Base-by-base conservation (phyloP, 92 coral and sea anemone species). In the Zoanthus sociatus region DNA sequence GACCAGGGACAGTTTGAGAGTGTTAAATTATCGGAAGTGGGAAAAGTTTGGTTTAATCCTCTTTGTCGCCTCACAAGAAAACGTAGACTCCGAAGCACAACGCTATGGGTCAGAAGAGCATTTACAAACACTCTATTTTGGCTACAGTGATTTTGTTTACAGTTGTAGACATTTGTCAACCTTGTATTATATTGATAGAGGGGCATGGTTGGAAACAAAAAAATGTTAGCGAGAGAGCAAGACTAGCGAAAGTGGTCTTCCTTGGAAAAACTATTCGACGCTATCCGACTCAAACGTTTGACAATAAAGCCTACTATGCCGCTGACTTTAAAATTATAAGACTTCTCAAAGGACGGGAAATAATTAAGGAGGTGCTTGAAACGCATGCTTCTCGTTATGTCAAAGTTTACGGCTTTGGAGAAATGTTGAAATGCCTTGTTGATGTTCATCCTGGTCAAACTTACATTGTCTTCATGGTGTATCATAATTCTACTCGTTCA, bases 391-490 rank as follows among this genome's bases (percentile, higher is more conserved):
- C 90, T 47, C 91, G 95, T 13, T 78, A 86, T 1, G 94, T 95
- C 63, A 92, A 89, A 44, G 95, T 97, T 4, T 86, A 77, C 68
- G 99, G 98, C 30, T 97, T 95, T 67, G 99, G 99, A 26, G 98
- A 92, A 84, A 92, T 90, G 78, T 60, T 92, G 42, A 26, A 58
- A 67, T 97, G 99, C 45, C 26, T 78, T 21, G 89, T 95, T 46
- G 93, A 90, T 44, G 98, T 93, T 15, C 82, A 86, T 16, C 88
- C 89, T 37, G 98, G 94, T 32, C 98, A 97, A 73, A 87, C 88
- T 0, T 95, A 97, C 74, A 33, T 97, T 58, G 92, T 97, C 7
- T 95, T 97, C 71, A 93, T 82, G 92, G 91, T 87, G 11, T 88
- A 90, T 33, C 94, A 89, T 31, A 92, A 95, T 46, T 48, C 73